phyloP scores from a whole-genome alignment of 2,888 invertebrate genomes.

The Dendrolimus pini region DNA sequence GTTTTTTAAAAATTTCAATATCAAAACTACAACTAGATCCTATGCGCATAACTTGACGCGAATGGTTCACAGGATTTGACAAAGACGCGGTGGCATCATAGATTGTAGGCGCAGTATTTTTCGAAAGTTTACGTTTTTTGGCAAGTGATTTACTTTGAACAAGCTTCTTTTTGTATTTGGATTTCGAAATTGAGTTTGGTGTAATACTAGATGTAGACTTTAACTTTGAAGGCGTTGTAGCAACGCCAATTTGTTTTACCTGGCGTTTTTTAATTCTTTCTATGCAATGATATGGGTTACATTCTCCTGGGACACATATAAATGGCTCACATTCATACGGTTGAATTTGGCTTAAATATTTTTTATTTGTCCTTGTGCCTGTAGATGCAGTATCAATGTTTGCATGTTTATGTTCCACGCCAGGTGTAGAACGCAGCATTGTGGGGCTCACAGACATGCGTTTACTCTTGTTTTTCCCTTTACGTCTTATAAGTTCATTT shows the following conservation, averaged over 20 bases:
- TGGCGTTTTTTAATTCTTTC: slow-evolving; percentile 15
- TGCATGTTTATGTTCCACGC: too few species aligned
- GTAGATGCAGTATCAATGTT: too few species aligned
- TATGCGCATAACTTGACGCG: not conserved
- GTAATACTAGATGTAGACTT: slow-evolving; percentile 14
- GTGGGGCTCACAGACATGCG: too few species aligned
- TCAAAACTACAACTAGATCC: not conserved
- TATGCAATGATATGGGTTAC: slow-evolving; percentile 25
- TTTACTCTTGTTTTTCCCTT: too few species aligned
- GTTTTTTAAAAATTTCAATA: too few species aligned
- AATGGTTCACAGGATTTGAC: not conserved
- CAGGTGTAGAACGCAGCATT: too few species aligned
- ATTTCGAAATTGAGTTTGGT: not conserved
- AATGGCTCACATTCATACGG: slow-evolving; percentile 28
- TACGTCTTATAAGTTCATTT: too few species aligned
- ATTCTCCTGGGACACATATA: slow-evolving; percentile 26
- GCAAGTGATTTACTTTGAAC: slow-evolving; percentile 1
- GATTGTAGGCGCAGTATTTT: not conserved
- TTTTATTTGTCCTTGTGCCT: not conserved
- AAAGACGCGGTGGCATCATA: not conserved
- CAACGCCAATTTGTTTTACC: slow-evolving; percentile 9
- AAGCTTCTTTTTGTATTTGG: slow-evolving; percentile 2
- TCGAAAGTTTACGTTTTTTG: not conserved
- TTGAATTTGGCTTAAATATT: slow-evolving; percentile 6
- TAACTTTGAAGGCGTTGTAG: slow-evolving; percentile 10